Evolutionary conservation across 2,888 invertebrate species (phyloP), one percentile per base, ranked within the genome.

Genomic region (Dryomyza anilis): DNA sequence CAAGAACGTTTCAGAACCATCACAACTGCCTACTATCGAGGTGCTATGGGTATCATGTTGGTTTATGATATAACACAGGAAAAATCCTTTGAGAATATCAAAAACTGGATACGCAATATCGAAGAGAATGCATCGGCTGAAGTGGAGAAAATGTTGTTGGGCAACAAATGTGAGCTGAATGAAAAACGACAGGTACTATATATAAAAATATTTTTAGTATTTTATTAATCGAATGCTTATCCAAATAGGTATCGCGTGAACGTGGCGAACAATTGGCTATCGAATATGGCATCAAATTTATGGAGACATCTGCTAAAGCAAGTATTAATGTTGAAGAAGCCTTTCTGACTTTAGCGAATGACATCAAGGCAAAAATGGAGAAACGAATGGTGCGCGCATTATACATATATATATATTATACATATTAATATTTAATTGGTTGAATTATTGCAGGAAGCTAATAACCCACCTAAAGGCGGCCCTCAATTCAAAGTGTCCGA

Each of bases 51-150:
- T 68, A 99, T 99, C 74, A 97, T 98, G 96, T 87, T 98, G 72
- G 98, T 98, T 43, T 99, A 99, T 84, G 99, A 99, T 85, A 98
- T 99, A 74, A 98, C 98, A 76, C 98, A 97, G 85, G 98, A 97
- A 81, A 98, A 98, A 85, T 97, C 96, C 75, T 98, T 99, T 85
- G 96, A 98, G 84, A 98, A 98, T 82, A 98, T 99, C 65, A 95
- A 97, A 82, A 98, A 98, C 83, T 99, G 98, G 98, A 96, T 99
- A 73, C 87, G 98, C 78, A 98, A 98, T 85, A 98, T 98, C 80
- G 98, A 98, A 83, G 98, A 98, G 85, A 97, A 98, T 87, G 98
- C 98, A 16, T 96, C 96, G 56, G 94, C 96, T 19, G 98, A 99
- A 85, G 99, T 99, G 30, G 98, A 98, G 83, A 96, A 97, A 85